A percentile compares a stretch with the other conserved stretches of the same genome.
Evolutionary conservation across 2,797 vertebrate genomes (phyloP).

Genomic region (Hemibagrus guttatus): DNA sequence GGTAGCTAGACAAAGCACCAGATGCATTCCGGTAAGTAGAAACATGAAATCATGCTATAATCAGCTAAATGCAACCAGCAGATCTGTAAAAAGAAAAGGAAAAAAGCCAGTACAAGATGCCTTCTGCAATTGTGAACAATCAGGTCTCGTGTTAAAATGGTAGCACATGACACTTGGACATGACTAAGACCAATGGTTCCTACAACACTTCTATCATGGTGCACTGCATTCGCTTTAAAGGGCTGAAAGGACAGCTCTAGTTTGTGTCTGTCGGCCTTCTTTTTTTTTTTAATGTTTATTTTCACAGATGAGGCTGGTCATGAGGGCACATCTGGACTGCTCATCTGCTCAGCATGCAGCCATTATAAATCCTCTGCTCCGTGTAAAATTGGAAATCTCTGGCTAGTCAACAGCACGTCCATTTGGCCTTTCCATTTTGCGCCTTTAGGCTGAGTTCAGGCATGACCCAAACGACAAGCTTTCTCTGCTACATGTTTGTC

Average conservation of each 20-base stretch:
- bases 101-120: neutral
- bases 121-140: neutral
- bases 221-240: neutral
- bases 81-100: neutral
- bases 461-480: neutral
- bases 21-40: slow-evolving; percentile 20
- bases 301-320: slow-evolving; percentile 42
- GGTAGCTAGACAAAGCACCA: slow-evolving; percentile 19
- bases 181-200: slow-evolving; percentile 17
- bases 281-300: slow-evolving; percentile 47
- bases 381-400: slow-evolving; percentile 24
- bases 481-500: neutral
- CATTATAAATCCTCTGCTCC: slow-evolving; percentile 49
- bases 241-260: neutral
- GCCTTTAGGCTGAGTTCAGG: neutral
- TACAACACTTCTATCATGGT: neutral
- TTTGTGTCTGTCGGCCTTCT: slow-evolving; percentile 16
- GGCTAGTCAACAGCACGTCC: slow-evolving; percentile 10
- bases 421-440: neutral
- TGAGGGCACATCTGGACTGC: slow-evolving; percentile 56
- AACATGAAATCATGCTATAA: neutral
- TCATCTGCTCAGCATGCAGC: slow-evolving; percentile 55
- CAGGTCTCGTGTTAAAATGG: neutral
- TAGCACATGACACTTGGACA: slow-evolving; percentile 7
- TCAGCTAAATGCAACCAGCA: neutral